A percentile compares a stretch with the other conserved stretches of the same genome.
These are phyloP conservation scores for Eospalax fontanierii DNA, from an alignment of 2,797 vertebrate genomes.

Conservation along the genomic window DNA sequence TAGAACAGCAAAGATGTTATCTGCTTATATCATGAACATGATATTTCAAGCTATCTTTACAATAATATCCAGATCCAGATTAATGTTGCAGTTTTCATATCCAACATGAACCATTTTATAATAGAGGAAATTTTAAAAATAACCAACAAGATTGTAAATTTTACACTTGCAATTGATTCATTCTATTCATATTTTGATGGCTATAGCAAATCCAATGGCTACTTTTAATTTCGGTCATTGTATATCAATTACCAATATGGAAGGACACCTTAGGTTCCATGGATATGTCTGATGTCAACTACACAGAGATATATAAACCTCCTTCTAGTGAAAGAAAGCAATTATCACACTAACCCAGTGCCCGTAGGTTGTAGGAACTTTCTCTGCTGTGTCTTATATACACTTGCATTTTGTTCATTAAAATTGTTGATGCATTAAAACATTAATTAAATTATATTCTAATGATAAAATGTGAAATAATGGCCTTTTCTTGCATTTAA, in stretches of 20 bases:
- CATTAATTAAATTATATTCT: neutral
- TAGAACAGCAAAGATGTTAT: slow-evolving; percentile 16
- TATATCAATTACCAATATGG: neutral
- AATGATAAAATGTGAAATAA: neutral
- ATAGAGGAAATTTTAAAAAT: neutral
- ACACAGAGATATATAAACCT: slow-evolving; percentile 1
- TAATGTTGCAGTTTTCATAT: slow-evolving; percentile 19
- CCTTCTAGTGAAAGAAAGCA: neutral
- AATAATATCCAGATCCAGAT: neutral
- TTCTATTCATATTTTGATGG: neutral
- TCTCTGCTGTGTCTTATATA: neutral
- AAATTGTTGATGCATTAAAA: neutral
- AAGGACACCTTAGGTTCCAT: neutral
- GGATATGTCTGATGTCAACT: neutral
- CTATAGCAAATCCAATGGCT: neutral
- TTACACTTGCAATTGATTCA: slow-evolving; percentile 7
- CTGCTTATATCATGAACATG: neutral
- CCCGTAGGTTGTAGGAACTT: neutral
- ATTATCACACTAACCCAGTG: neutral
- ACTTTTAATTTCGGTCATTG: slow-evolving; percentile 6
- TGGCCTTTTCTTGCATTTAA: neutral
- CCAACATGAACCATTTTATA: neutral
- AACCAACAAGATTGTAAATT: neutral
- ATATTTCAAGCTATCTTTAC: slow-evolving; percentile 1
- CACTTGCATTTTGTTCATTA: neutral